Base-by-base conservation (phyloP, 2,888 invertebrate species). In the Dendrolimus pini region DNA sequence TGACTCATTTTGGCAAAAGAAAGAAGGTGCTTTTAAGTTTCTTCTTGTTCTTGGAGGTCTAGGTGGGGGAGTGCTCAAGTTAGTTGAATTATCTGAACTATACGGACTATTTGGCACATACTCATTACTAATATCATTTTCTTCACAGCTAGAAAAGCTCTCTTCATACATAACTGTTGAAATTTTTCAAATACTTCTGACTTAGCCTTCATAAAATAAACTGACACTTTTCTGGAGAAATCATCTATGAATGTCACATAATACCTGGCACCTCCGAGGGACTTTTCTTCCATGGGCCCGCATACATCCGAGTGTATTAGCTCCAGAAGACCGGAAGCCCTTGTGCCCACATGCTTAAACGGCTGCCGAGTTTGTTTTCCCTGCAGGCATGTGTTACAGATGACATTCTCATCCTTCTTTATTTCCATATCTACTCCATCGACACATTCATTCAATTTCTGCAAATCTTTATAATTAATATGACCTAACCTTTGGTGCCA, bases 211-310 rank as follows among this genome's bases (percentile, higher is more conserved):
- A 61, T n/a, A 42, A 57, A 57, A 52, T 56, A 61, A 9, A 61
- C 56, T 41, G 1, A 41, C 53, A 54, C 18, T 9, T 41, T 56
- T 7, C 54, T 53, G 12, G 58, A 59, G 30, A n/a, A 61, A 52
- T 59, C 61, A 42, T 61, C 59, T 8, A 54, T 61, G 9, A 59
- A 18, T 0, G 58, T 9, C 9, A 61, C 41, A 56, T 57, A 58
- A 41, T 60, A 62, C 13, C 56, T 55, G 10, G 59, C 54, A 9
- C 60, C 60, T 10, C 60, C 60, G 13, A 60, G 7, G 7, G 60
- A 58, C 9, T n/a, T 14, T 12, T 41, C 52, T 41, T 60, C 53
- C 59, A 62, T 59, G 1, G 59, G 60, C 9, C 62, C 62, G 42
- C 60, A 60, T 9, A 55, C 42, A 56, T 62, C 62, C 0, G 41